Conservation (phyloP, 1,140 invertebrate genomes). For the Lepidotrigona ventralis region DNA sequence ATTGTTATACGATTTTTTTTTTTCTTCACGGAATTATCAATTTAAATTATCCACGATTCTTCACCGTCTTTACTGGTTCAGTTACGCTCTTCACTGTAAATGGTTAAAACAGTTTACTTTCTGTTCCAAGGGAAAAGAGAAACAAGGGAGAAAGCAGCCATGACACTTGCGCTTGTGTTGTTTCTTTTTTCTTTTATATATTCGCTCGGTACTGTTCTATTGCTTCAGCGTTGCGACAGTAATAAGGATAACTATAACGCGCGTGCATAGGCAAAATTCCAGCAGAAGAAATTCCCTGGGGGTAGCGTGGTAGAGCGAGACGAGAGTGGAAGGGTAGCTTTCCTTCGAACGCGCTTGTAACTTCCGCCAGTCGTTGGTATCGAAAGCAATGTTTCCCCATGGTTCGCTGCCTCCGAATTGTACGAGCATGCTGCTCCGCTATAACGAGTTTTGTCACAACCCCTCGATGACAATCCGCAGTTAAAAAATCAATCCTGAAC, state of each 20-base stretch:
- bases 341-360: background rate
- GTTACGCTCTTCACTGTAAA: background rate
- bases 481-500: background rate
- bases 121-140: background rate
- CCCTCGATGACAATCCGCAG: background rate
- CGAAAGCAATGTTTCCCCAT: background rate
- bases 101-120: background rate
- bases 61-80: too few relatives aligned
- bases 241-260: background rate
- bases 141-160: background rate
- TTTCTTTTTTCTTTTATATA: background rate
- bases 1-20: too few relatives aligned
- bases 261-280: background rate
- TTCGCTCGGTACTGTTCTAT: background rate
- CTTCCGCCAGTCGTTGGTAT: background rate
- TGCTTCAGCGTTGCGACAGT: background rate
- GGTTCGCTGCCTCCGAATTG: background rate
- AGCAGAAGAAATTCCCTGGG: background rate
- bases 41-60: too few relatives aligned
- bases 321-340: background rate
- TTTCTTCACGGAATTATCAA: too few relatives aligned
- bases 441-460: background rate
- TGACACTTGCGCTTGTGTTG: background rate
- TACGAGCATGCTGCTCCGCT: background rate
- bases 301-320: too few relatives aligned